phyloP scores from a whole-genome alignment of 2,113 vertebrate species.

The Plestiodon gilberti region DNA sequence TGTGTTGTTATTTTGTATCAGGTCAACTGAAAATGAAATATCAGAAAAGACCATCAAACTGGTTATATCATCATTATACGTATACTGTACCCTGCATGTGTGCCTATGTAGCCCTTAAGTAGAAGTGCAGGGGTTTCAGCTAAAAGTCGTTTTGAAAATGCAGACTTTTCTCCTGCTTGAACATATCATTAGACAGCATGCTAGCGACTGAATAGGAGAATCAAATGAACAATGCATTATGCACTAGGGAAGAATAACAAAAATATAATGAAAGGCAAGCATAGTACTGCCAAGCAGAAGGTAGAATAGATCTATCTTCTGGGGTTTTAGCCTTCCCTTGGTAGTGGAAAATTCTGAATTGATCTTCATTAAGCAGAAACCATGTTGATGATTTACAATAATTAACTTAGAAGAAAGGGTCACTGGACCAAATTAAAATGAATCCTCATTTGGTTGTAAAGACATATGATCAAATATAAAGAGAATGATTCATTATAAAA shows the following conservation, averaged over 20 bases:
- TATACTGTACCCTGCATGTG: too few relatives aligned
- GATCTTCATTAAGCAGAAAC: conserved; percentile 19
- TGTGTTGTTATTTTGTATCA: background rate
- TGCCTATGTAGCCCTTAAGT: too few relatives aligned
- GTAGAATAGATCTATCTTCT: background rate
- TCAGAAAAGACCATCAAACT: background rate
- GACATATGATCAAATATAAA: background rate
- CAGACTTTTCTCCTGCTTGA: background rate
- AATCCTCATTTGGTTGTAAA: background rate
- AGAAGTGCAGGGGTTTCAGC: too few relatives aligned
- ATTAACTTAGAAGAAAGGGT: conserved; percentile 23
- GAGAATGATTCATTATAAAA: background rate
- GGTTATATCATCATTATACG: too few relatives aligned
- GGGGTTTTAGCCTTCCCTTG: background rate
- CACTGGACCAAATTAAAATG: conserved; percentile 1
- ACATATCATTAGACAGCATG: background rate
- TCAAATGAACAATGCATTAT: background rate
- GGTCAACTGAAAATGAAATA: background rate
- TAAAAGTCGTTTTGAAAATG: background rate
- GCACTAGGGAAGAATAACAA: background rate
- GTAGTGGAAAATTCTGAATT: background rate
- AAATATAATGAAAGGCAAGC: background rate
- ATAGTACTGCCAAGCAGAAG: background rate
- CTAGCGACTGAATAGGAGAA: background rate
- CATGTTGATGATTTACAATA: background rate